A percentile compares a stretch with the other conserved stretches of the same genome.
Evolutionary conservation across 2,888 invertebrate species (phyloP).

Genomic region (Conomelus anceps): DNA sequence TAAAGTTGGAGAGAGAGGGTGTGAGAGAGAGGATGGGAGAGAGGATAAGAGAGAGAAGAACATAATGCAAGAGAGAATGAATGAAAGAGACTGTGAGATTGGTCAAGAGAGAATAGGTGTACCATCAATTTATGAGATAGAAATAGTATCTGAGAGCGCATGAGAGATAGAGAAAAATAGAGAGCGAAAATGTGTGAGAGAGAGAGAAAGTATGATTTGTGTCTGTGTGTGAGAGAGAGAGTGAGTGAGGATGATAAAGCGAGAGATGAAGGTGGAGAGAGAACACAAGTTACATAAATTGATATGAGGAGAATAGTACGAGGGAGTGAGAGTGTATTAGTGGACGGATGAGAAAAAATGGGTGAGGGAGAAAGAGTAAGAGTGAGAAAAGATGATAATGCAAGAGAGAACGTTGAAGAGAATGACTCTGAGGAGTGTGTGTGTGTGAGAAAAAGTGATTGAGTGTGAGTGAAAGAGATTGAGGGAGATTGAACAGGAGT

Average conservation of each 20-base stretch:
- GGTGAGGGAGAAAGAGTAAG: neutral
- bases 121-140: too few species aligned
- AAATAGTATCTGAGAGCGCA: neutral
- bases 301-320: neutral
- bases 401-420: neutral
- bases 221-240: neutral
- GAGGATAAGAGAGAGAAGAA: neutral
- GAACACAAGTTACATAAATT: too few species aligned
- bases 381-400: too few species aligned
- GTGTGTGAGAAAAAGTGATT: neutral
- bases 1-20: neutral
- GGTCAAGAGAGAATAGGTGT: too few species aligned
- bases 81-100: neutral
- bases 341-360: neutral
- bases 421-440: neutral
- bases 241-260: neutral
- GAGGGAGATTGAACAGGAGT: too few species aligned
- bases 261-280: neutral
- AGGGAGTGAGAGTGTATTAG: neutral
- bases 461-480: neutral
- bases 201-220: neutral
- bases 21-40: neutral
- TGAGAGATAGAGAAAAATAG: neutral
- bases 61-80: neutral
- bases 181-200: neutral